phyloP scores from a whole-genome alignment of 2,888 invertebrate genomes.

The Drosophila siamana region DNA sequence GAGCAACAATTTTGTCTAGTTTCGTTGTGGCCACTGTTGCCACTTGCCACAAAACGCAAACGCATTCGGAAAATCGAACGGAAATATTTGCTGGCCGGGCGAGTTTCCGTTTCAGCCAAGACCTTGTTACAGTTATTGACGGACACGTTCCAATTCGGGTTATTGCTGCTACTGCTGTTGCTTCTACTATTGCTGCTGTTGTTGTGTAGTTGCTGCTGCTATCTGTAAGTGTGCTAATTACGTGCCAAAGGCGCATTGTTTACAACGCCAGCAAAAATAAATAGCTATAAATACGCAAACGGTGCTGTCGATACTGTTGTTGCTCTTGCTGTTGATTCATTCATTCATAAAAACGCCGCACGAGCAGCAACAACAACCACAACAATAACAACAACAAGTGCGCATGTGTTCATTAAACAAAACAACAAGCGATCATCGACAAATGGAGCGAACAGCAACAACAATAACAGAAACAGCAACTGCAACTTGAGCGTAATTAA shows the following conservation, averaged over 20 bases:
- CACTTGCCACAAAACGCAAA: slow-evolving; percentile 7
- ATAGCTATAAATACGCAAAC: slow-evolving; percentile 69
- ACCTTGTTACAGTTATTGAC: slow-evolving; percentile 78
- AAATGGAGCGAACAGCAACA: slow-evolving; percentile 1
- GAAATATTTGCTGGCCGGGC: slow-evolving; percentile 54
- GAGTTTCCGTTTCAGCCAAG: slow-evolving; percentile 65
- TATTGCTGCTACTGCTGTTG: slow-evolving; percentile 9
- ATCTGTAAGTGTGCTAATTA: slow-evolving; percentile 76
- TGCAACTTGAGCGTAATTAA: slow-evolving; percentile 69
- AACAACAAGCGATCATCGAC: slow-evolving; percentile 45
- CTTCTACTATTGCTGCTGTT: slow-evolving; percentile 20
- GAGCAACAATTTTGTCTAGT: slow-evolving; percentile 25
- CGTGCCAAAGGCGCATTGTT: slow-evolving; percentile 78
- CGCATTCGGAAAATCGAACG: slow-evolving; percentile 43
- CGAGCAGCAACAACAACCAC: slow-evolving; percentile 47
- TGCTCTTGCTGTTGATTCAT: slow-evolving; percentile 42
- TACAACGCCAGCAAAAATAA: slow-evolving; percentile 67
- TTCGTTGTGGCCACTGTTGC: slow-evolving; percentile 24
- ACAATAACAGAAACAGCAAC: slow-evolving; percentile 25
- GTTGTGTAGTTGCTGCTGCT: slow-evolving; percentile 36
- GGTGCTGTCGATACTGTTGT: slow-evolving; percentile 30
- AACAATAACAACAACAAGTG: slow-evolving; percentile 44
- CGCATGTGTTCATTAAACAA: slow-evolving; percentile 60
- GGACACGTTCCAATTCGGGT: slow-evolving; percentile 74
- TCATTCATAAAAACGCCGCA: slow-evolving; percentile 75